Evolutionary conservation across 2,888 invertebrate species (phyloP).

Genomic region (Iselma pallidipennis): DNA sequence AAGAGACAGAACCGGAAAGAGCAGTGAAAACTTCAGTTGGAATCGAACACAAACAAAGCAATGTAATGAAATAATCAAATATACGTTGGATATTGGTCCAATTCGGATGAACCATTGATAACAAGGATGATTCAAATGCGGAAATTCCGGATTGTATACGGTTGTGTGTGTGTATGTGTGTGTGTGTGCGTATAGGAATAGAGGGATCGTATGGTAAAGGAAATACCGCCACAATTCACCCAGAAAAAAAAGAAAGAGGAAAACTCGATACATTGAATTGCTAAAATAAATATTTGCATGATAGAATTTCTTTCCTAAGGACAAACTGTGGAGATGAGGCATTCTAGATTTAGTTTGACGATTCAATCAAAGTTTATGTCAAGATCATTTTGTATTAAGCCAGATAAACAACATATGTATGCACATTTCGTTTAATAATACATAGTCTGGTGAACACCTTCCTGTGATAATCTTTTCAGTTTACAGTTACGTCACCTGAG

Average conservation of each 20-base stretch:
- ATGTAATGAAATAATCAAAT: slow-evolving; percentile 21
- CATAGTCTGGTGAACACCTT: too few relatives aligned
- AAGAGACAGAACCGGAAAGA: slow-evolving; percentile 22
- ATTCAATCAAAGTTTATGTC: neutral
- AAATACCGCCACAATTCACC: neutral
- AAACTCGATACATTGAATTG: neutral
- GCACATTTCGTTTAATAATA: too few relatives aligned
- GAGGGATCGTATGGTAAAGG: neutral
- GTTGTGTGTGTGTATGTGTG: neutral
- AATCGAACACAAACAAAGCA: slow-evolving; percentile 27
- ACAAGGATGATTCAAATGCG: slow-evolving; percentile 1
- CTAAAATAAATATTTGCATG: slow-evolving; percentile 8
- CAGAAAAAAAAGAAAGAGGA: neutral
- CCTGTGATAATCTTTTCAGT: too few relatives aligned
- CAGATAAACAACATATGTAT: too few relatives aligned
- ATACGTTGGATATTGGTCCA: slow-evolving; percentile 2
- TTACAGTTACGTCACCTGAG: too few relatives aligned
- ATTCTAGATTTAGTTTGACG: neutral
- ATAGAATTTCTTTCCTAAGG: neutral
- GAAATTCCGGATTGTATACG: neutral
- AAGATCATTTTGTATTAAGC: neutral
- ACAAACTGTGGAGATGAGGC: neutral
- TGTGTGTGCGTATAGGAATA: neutral
- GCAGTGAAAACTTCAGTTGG: neutral
- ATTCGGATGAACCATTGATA: neutral